Evolutionary conservation across 2,113 vertebrate genomes (phyloP).

Genomic region (Rana temporaria): DNA sequence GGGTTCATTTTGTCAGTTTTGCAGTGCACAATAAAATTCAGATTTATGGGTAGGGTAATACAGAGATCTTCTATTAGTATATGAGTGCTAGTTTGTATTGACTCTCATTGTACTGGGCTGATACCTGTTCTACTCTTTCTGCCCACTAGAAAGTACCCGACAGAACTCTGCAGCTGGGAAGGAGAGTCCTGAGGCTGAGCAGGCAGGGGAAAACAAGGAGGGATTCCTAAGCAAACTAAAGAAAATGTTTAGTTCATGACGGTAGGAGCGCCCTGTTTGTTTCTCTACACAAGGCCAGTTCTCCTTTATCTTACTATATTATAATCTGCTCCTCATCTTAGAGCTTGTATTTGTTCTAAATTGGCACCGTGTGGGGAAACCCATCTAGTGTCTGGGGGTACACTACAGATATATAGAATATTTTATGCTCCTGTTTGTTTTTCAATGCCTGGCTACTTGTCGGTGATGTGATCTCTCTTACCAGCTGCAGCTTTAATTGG

Average conservation of each 20-base stretch:
- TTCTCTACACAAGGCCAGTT: neutral
- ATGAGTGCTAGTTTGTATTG: no score
- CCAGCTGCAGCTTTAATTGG: constrained; percentile 17
- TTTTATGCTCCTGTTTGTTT: neutral
- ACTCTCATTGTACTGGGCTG: neutral
- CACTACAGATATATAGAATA: no score
- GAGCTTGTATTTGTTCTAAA: neutral
- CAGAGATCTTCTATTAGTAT: no score
- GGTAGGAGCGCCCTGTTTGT: constrained; percentile 76
- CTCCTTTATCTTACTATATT: neutral
- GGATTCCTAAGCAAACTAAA: constrained; percentile 93
- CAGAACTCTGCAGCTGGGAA: constrained; percentile 76
- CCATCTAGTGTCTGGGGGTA: no score
- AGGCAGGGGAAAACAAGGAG: constrained; percentile 78
- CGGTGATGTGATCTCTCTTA: neutral
- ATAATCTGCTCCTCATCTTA: neutral
- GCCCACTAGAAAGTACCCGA: constrained; percentile 86
- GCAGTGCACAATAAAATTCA: no score
- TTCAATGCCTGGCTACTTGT: neutral
- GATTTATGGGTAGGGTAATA: no score
- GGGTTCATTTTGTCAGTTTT: no score
- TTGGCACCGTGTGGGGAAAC: neutral
- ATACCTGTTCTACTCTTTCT: constrained; percentile 67
- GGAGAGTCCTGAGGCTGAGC: constrained; percentile 77
- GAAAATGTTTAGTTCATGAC: constrained; percentile 89